phyloP scores from a whole-genome alignment of 2,113 vertebrate genomes.

The Asarcornis scutulata region DNA sequence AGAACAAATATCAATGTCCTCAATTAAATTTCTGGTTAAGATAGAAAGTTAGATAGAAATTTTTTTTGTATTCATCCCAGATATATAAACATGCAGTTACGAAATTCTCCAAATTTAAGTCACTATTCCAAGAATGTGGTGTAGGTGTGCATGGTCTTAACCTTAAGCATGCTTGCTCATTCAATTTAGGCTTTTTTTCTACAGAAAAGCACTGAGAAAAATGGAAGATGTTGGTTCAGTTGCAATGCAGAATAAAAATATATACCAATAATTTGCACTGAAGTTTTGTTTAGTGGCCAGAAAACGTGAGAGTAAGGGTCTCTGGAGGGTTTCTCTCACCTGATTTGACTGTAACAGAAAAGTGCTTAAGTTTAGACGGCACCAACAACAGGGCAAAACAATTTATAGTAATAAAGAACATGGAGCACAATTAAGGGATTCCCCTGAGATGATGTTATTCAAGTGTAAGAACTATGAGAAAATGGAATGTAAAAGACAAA shows the following conservation, averaged over 20 bases:
- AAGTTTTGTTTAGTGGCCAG: not conserved
- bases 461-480: not conserved
- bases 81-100: not conserved
- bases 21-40: not conserved
- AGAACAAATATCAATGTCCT: not conserved
- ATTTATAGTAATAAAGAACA: not conserved
- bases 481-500: not conserved
- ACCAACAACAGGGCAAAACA: not conserved
- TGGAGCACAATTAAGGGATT: not conserved
- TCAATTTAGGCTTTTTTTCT: not conserved
- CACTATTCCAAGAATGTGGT: not conserved
- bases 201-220: not conserved
- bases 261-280: not conserved
- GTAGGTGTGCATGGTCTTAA: not conserved
- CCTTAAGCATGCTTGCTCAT: not conserved
- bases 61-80: not conserved
- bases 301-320: not conserved
- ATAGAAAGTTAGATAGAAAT: not conserved
- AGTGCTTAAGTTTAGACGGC: not conserved
- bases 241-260: not conserved
- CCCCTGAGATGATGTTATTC: not conserved
- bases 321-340: not conserved
- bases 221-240: not conserved
- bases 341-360: not conserved
- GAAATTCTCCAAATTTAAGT: not conserved